Evolutionary conservation across 2,888 invertebrate species (phyloP), one percentile per base, ranked within the genome.

Genomic region (Parnassius smintheus): DNA sequence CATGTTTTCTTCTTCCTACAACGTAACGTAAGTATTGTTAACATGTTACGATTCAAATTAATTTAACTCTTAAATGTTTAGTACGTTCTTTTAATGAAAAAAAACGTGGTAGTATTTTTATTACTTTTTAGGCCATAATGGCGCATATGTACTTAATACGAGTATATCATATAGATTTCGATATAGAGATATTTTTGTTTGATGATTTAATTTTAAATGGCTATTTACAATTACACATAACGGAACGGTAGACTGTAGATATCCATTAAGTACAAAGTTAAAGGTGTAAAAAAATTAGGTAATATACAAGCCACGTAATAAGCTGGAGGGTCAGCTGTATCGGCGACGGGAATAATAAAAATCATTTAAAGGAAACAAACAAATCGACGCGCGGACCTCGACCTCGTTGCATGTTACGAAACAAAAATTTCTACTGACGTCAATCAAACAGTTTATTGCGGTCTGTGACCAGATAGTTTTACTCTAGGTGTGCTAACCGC

Each of bases 351-450:
- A 83, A 89, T 89, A 85, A 68, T 77, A 78, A 82, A 85, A 76
- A 69, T 70, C 70, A 70, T 72, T 80, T 79, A 77, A 81, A 88
- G 88, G 89, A 88, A 88, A 89, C 82, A 88, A 88, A 89, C 82
- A 81, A 81, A 73, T 78, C 69, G 74, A 79, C 72, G 72, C 72
- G 73, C 70, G 65, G 70, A 76, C 90, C 90, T 90, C 88, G 89
- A 89, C 90, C 88, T 81, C 81, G 70, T 88, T 90, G 80, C 75
- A 72, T 74, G 80, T 86, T 85, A 82, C 86, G 79, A 87, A 82
- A 87, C 72, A 65, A 65, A 72, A 67, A 71, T 64, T 58, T 59
- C 58, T 62, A 42, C 45, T 49, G 49, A 55, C 44, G 46, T 70
- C 69, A 68, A 71, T 70, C 65, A 66, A 67, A 62, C 64, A 65